These are phyloP conservation scores for Ptychobarbus kaznakovi DNA, from an alignment of 2,797 vertebrate species.

Conservation along the genomic window DNA sequence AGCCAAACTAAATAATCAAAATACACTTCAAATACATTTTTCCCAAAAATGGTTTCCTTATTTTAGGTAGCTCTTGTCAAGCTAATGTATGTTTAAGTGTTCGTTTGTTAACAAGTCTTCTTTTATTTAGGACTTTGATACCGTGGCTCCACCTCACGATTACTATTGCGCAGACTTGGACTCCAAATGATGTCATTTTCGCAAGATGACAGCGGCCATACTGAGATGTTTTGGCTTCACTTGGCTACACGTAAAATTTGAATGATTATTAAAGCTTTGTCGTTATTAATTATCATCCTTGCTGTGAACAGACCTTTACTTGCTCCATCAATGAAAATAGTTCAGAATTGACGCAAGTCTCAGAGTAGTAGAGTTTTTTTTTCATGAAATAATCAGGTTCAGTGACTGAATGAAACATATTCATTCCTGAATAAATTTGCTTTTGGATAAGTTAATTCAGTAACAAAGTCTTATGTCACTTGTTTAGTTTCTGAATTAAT, in stretches of 20 bases:
- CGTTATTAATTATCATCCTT: too few relatives aligned
- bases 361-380: background rate
- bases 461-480: background rate
- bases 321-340: too few relatives aligned
- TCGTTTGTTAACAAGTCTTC: background rate
- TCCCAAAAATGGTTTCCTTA: background rate
- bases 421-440: too few relatives aligned
- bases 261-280: too few relatives aligned
- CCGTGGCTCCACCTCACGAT: too few relatives aligned
- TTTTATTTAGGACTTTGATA: background rate
- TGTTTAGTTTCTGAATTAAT: background rate
- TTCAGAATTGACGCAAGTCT: background rate
- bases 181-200: too few relatives aligned
- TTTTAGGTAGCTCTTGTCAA: background rate
- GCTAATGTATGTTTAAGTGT: background rate
- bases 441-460: background rate
- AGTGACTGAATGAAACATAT: background rate
- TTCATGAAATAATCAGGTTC: background rate
- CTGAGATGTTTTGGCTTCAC: too few relatives aligned
- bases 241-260: too few relatives aligned
- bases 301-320: too few relatives aligned
- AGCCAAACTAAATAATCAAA: conserved; percentile 1
- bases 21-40: background rate
- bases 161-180: too few relatives aligned
- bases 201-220: too few relatives aligned